phyloP scores from a whole-genome alignment of 2,113 vertebrate species.

The Nerophis ophidion region DNA sequence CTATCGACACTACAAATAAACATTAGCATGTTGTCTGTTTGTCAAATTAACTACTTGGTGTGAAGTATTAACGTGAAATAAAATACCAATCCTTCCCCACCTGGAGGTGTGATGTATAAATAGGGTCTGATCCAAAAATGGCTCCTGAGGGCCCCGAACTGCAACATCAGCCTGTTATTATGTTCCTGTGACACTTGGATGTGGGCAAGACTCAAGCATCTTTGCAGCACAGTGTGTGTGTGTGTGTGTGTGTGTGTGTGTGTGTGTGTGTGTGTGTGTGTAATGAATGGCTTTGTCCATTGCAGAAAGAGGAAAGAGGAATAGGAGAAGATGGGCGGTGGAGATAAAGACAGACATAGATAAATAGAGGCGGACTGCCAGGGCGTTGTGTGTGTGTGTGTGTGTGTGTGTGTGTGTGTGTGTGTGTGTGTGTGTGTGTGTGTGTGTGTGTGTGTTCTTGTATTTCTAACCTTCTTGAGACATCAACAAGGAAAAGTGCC shows the following conservation, averaged over 20 bases:
- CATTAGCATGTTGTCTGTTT: not conserved
- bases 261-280: slow-evolving; percentile 16
- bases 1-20: not conserved
- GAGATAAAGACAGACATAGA: slow-evolving; percentile 20
- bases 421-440: slow-evolving; percentile 5
- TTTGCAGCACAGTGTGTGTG: not conserved
- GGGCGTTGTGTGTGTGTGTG: slow-evolving; percentile 35
- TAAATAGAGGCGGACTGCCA: slow-evolving; percentile 23
- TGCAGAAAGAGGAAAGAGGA: slow-evolving; percentile 20
- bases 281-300: slow-evolving; percentile 41
- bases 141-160: slow-evolving; percentile 24
- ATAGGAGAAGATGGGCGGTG: slow-evolving; percentile 13
- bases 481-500: too few species aligned
- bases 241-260: not conserved
- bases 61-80: slow-evolving; percentile 20
- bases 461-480: too few species aligned
- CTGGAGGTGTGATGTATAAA: slow-evolving; percentile 47
- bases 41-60: not conserved
- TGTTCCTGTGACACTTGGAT: slow-evolving; percentile 36
- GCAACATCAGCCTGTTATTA: slow-evolving; percentile 58
- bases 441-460: too few species aligned
- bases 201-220: slow-evolving; percentile 43
- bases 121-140: slow-evolving; percentile 30
- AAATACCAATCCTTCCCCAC: slow-evolving; percentile 3
- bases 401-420: slow-evolving; percentile 22